Base-by-base conservation (phyloP, 2,888 invertebrate genomes). In the Cabera pusaria region DNA sequence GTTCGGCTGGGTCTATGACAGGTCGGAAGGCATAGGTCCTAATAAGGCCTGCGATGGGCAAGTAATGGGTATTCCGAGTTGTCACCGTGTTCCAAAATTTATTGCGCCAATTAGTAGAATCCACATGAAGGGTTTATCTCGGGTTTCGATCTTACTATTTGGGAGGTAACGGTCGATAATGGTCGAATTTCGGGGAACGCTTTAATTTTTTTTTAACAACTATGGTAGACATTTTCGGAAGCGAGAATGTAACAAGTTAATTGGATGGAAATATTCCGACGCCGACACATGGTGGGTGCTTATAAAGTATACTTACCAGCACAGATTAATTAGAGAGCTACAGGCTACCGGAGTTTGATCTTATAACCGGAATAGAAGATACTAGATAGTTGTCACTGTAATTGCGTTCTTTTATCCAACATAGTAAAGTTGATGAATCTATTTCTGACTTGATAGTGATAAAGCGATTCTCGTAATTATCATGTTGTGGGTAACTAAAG, bases 181-280 rank as follows among this genome's bases (percentile, higher is more conserved):
- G 82, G 80, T 59, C 73, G 72, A 73, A 75, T 79, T 87, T 87
- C 86, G 75, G 64, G 62, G 85, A 88, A 87, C 65, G 61, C 53
- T 72, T 75, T 27, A 38, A 21, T 24, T n/a, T 72, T 77, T 72
- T 37, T 45, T 40, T 35, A 25, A 26, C 26, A 18, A 34, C 29
- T 40, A 45, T 36, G 32, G 43, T 45, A 71, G 68, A 73, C 58
- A 78, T 80, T 80, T 86, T 81, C 79, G 74, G 85, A 82, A 85
- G 85, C 84, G 81, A 82, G 82, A 87, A 81, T 83, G 76, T 86
- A 72, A 86, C 85, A 80, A 85, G 86, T 83, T 87, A 86, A 87
- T 88, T 87, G 86, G 86, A 62, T 73, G 62, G 63, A 85, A 76
- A 75, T 78, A 82, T 82, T 77, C 67, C 44, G 65, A 64, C 59